Conservation (phyloP, 2,888 invertebrate genomes). For the Drosophila cognata region DNA sequence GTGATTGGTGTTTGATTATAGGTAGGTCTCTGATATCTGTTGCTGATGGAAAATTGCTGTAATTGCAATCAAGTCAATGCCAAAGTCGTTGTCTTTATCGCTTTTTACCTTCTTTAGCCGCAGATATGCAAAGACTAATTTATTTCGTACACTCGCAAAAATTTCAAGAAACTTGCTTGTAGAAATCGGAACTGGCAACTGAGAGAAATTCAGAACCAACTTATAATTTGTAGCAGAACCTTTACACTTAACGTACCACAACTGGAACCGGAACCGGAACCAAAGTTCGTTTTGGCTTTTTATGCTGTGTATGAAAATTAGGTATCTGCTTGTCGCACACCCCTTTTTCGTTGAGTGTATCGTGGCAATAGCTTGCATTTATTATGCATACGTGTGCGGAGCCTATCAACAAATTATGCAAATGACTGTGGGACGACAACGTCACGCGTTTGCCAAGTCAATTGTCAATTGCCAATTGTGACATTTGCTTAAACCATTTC, state of each 20-base stretch:
- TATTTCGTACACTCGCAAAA: constrained; percentile 44
- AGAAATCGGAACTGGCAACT: not conserved
- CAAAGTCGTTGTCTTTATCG: constrained; percentile 66
- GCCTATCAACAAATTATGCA: constrained; percentile 74
- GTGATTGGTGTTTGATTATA: constrained; percentile 18
- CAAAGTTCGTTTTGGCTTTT: not conserved
- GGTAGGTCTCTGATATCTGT: constrained; percentile 15
- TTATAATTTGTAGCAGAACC: not conserved
- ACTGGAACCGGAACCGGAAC: not conserved
- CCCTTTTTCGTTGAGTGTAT: not conserved
- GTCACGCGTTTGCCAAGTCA: constrained; percentile 47
- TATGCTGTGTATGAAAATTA: no score
- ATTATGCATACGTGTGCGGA: constrained; percentile 56
- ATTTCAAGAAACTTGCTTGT: not conserved
- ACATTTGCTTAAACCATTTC: constrained; percentile 71
- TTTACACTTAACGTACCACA: not conserved
- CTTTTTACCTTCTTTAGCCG: constrained; percentile 45
- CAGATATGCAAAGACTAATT: constrained; percentile 38
- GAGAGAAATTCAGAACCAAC: not conserved
- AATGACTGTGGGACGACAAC: constrained; percentile 68
- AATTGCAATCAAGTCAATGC: constrained; percentile 66
- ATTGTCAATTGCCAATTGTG: constrained; percentile 64
- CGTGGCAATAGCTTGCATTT: constrained; percentile 45
- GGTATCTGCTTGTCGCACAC: not conserved
- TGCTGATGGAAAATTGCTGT: constrained; percentile 63